Base-by-base conservation (phyloP, 1,140 invertebrate genomes). In the Diabrotica undecimpunctata region DNA sequence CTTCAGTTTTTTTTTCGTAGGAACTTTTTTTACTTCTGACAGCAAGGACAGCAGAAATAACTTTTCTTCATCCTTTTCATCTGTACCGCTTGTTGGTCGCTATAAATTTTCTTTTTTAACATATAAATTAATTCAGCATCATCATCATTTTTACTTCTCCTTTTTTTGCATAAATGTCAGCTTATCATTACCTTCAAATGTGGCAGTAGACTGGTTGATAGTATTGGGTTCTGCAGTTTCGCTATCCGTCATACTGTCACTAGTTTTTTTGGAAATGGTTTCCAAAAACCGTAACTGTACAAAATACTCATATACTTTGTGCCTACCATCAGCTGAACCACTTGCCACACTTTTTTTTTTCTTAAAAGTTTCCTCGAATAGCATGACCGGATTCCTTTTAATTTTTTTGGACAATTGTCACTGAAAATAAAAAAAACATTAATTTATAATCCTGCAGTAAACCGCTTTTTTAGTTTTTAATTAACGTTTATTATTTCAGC, bases 151-250 rank as follows among this genome's bases (percentile, higher is more conserved):
- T 41, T 14, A 64, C 9, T 10, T 6, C 36, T 37, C 6, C 6
- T 54, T 14, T 25, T 53, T 62, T 62, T n/a, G n/a, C n/a, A n/a
- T n/a, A n/a, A n/a, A n/a, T 36, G 25, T 56, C 13, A 14, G 36
- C 37, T 54, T 54, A 7, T 54, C 53, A 54, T 54, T 54, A 9
- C 7, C 12, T 54, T 54, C 53, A 54, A 12, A 7, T 9, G 14
- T 54, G 14, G 39, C 7, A 10, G 39, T 10, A 46, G 7, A 8
- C 39, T 46, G 7, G 11, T 46, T 46, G 39, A 10, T 8, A 46
- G 7, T 0, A 46, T 8, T 0, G 11, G 11, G 7, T 46, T 7
- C 7, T 8, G 7, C 39, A 7, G 1, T 10, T 7, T 41, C 7
- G 39, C 39, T 41, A 41, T 10, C 0, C 11, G 7, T 7, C 7